Evolutionary conservation across 1,140 invertebrate species (phyloP).

Genomic region (Lepidurus couesii): DNA sequence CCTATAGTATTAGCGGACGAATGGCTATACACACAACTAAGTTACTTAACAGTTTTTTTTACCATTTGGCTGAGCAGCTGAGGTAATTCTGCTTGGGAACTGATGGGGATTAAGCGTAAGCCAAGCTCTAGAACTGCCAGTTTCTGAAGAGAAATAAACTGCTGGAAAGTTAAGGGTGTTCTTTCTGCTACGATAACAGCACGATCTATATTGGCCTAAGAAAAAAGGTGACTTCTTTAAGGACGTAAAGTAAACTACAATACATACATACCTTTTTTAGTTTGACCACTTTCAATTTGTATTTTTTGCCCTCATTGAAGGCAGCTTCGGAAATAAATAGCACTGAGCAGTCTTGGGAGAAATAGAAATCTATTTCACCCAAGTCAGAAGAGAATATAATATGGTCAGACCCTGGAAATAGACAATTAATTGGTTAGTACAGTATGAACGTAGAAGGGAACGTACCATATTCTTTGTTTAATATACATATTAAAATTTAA

Average conservation of each 20-base stretch:
- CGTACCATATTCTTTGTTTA: too few species aligned
- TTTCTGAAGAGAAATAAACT: constrained; percentile 25
- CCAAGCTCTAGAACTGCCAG: constrained; percentile 29
- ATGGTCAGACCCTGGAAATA: constrained; percentile 26
- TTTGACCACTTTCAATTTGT: constrained; percentile 26
- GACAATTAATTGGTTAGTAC: not conserved
- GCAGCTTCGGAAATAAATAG: constrained; percentile 28
- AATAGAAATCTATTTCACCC: constrained; percentile 30
- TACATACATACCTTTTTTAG: constrained; percentile 24
- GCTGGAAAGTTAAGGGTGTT: constrained; percentile 25
- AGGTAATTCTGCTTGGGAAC: not conserved
- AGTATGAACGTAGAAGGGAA: not conserved
- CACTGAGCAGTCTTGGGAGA: constrained; percentile 31
- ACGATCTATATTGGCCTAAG: constrained; percentile 27
- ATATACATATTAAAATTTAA: not conserved
- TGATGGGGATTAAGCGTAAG: not conserved
- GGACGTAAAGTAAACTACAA: not conserved
- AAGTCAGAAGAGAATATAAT: constrained; percentile 27
- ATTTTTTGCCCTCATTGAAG: constrained; percentile 26
- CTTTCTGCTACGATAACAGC: constrained; percentile 26
- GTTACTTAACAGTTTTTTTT: not conserved
- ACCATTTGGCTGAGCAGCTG: not conserved
- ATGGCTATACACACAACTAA: not conserved
- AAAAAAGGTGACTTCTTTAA: not conserved
- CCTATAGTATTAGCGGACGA: not conserved